Evolutionary conservation across 2,797 vertebrate species (phyloP).

Genomic region (Lemur catta): DNA sequence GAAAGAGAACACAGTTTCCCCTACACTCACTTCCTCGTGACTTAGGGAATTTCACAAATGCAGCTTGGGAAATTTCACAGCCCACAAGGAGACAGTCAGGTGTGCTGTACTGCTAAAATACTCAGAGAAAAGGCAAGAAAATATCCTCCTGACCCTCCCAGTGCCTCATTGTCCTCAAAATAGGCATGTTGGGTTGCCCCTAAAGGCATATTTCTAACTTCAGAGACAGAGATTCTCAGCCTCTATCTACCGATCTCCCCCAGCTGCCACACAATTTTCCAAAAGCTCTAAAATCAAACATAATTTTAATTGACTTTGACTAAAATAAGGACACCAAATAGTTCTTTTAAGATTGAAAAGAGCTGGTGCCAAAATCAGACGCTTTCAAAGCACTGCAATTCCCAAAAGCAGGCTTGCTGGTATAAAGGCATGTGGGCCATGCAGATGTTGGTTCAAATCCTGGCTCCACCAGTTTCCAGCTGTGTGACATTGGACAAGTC

Average conservation of each 20-base stretch:
- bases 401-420: background rate
- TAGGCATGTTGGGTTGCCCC: background rate
- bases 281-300: background rate
- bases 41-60: background rate
- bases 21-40: background rate
- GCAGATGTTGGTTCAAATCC: background rate
- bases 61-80: background rate
- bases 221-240: background rate
- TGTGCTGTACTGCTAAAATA: background rate
- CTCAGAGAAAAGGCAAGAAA: background rate
- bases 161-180: background rate
- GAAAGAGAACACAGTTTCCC: background rate
- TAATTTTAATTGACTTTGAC: slow-evolving; percentile 16
- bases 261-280: background rate
- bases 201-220: background rate
- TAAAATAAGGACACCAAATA: background rate
- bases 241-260: background rate
- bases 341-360: background rate
- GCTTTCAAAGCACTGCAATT: background rate
- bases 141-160: background rate
- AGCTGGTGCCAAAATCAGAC: background rate
- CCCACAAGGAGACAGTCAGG: background rate
- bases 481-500: background rate
- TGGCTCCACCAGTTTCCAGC: background rate
- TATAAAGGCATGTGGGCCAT: background rate